Conservation (phyloP, 2,113 vertebrate species). For the Atlantisia rogersi region DNA sequence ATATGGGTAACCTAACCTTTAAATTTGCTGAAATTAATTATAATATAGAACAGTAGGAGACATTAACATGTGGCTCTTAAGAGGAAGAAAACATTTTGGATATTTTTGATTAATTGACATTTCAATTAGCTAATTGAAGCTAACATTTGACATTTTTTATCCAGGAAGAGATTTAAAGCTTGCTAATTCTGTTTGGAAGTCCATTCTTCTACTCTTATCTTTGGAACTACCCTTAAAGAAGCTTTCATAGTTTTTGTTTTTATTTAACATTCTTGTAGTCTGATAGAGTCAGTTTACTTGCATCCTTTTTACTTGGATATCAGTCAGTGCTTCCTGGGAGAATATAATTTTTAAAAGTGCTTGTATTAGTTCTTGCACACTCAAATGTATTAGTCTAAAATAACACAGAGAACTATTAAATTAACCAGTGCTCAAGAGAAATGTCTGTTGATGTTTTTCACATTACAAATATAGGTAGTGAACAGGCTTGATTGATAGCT, state of each 20-base stretch:
- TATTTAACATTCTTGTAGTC: background rate
- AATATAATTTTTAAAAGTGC: background rate
- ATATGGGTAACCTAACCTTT: background rate
- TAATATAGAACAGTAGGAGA: background rate
- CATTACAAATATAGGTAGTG: background rate
- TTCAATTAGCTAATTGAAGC: background rate
- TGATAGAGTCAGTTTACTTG: background rate
- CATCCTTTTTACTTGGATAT: background rate
- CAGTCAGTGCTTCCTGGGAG: background rate
- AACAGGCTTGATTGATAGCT: background rate
- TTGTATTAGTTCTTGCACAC: background rate
- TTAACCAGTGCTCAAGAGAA: background rate
- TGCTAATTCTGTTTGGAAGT: background rate
- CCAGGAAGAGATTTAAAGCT: background rate
- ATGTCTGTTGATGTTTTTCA: background rate
- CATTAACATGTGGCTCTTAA: background rate
- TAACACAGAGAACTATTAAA: background rate
- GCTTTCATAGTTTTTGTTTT: background rate
- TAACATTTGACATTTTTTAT: rapidly evolving
- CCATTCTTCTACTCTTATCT: background rate
- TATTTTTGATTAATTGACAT: background rate
- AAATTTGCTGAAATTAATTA: background rate
- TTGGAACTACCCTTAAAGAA: background rate
- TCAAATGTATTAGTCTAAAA: background rate
- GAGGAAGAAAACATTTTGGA: background rate